phyloP scores from a whole-genome alignment of 2,113 vertebrate species.

The Diglossa brunneiventris region DNA sequence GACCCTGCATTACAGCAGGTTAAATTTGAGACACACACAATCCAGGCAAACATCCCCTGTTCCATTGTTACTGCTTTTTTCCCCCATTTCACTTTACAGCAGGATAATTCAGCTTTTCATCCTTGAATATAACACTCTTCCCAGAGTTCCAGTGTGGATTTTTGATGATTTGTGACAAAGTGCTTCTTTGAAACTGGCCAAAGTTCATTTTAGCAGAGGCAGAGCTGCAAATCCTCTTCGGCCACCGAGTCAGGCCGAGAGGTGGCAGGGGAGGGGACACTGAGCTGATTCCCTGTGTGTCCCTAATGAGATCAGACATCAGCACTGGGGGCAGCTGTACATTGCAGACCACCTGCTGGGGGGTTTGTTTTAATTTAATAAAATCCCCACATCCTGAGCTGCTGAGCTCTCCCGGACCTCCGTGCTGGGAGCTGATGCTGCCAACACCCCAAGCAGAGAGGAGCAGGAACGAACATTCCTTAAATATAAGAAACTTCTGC shows the following conservation, averaged over 20 bases:
- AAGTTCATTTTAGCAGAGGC: background rate
- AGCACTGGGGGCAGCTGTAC: background rate
- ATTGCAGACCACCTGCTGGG: background rate
- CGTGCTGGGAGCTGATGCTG: background rate
- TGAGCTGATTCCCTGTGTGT: background rate
- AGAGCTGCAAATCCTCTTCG: background rate
- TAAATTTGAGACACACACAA: slow-evolving; percentile 6
- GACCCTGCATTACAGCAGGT: slow-evolving; percentile 50
- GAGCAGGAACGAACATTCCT: background rate
- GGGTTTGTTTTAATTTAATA: background rate
- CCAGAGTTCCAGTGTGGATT: background rate
- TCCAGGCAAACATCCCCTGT: background rate
- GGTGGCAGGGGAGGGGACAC: background rate
- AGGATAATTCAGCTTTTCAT: slow-evolving; percentile 39
- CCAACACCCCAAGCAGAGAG: background rate
- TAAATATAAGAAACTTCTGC: background rate
- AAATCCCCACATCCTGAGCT: background rate
- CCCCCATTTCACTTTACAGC: background rate
- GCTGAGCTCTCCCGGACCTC: background rate
- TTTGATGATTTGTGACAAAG: background rate
- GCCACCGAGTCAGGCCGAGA: background rate
- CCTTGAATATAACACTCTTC: background rate
- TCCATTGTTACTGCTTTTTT: background rate
- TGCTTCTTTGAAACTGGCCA: background rate
- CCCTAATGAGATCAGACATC: background rate